Evolutionary conservation across 1,140 invertebrate species (phyloP).

Genomic region (Drosophila ficusphila): DNA sequence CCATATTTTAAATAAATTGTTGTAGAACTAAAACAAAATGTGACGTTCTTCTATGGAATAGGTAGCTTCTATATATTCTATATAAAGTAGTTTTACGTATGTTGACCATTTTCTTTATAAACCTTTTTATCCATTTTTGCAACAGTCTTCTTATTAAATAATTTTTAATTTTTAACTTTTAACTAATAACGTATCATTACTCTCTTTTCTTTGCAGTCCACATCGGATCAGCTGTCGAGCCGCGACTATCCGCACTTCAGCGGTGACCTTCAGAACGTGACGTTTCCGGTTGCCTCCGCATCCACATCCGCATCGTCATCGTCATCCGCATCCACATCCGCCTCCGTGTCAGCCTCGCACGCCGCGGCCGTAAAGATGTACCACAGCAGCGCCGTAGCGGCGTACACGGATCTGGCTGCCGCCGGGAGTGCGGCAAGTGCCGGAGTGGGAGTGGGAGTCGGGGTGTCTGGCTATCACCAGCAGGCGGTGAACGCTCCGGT

Average conservation of each 20-base stretch:
- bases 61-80: too few species aligned
- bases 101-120: too few species aligned
- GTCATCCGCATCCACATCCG: conserved; percentile 30
- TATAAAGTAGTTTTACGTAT: too few species aligned
- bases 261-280: conserved; percentile 61
- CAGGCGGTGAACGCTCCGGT: conserved; percentile 84
- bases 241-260: conserved; percentile 67
- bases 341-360: conserved; percentile 40
- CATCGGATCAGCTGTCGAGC: conserved; percentile 64
- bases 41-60: too few species aligned
- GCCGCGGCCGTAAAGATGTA: conserved; percentile 77
- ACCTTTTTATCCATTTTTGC: too few species aligned
- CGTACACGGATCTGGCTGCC: conserved; percentile 79
- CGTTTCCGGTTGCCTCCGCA: conserved; percentile 43
- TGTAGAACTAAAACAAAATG: too few species aligned
- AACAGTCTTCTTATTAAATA: not conserved
- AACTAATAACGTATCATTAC: not conserved
- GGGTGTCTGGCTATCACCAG: conserved; percentile 75
- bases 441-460: conserved; percentile 60
- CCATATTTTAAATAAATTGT: too few species aligned
- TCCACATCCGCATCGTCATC: conserved; percentile 39
- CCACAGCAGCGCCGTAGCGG: conserved; percentile 74
- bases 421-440: conserved; percentile 75
- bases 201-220: conserved; percentile 46
- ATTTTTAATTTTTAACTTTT: not conserved